Evolutionary conservation across 2,113 vertebrate species (phyloP).

Genomic region (Holacanthus passer): DNA sequence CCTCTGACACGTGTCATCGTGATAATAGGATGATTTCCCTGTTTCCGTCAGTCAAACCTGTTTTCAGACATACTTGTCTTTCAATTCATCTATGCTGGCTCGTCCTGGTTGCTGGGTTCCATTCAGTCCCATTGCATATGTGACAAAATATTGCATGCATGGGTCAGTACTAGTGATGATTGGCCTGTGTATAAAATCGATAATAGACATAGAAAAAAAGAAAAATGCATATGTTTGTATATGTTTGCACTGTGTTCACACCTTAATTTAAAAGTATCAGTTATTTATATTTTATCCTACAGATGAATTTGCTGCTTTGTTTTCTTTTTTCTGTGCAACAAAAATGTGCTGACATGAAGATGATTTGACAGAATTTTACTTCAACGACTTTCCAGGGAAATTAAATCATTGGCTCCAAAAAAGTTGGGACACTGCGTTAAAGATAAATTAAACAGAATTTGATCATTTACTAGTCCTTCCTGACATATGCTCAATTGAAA

Average conservation of each 20-base stretch:
- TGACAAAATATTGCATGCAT: background rate
- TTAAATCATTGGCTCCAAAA: too few relatives aligned
- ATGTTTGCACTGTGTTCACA: background rate
- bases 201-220: background rate
- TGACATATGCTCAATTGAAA: too few relatives aligned
- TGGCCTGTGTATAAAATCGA: background rate
- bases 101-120: background rate
- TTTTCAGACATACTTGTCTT: background rate
- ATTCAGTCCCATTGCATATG: background rate
- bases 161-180: background rate
- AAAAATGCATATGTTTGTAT: background rate
- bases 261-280: background rate
- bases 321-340: background rate
- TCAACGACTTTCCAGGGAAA: background rate
- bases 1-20: background rate
- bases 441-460: too few relatives aligned
- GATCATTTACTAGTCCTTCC: too few relatives aligned
- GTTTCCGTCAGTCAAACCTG: background rate
- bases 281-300: background rate
- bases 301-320: background rate
- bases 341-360: background rate
- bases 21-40: background rate
- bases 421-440: too few relatives aligned
- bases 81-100: background rate
- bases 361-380: background rate